Conservation (phyloP, 2,113 vertebrate species). For the Bothrops jararaca region DNA sequence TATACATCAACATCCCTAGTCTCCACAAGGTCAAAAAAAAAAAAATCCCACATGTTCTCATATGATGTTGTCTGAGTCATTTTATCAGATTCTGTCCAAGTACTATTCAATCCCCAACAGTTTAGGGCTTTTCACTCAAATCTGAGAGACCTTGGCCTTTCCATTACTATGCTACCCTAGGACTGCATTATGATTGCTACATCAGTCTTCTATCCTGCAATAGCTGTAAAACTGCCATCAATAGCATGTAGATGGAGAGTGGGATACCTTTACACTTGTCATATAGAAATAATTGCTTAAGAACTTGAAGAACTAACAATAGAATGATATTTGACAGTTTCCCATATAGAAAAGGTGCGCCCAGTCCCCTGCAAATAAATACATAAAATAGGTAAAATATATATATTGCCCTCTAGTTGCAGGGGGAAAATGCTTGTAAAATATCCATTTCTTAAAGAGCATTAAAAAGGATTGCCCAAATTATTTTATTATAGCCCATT, state of each 20-base stretch:
- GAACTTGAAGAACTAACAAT: neutral
- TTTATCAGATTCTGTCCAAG: neutral
- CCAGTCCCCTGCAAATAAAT: neutral
- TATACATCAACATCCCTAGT: neutral
- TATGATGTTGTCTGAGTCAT: neutral
- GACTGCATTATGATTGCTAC: neutral
- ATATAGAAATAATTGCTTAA: neutral
- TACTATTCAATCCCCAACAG: neutral
- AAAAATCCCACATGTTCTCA: neutral
- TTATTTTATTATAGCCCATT: neutral
- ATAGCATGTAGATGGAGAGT: neutral
- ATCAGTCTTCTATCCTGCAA: neutral
- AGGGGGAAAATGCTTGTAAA: constrained; percentile 11
- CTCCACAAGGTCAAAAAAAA: neutral
- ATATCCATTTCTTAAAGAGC: neutral
- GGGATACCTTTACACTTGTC: neutral
- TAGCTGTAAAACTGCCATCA: neutral
- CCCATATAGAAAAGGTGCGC: neutral
- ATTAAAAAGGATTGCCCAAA: neutral
- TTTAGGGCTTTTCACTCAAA: neutral
- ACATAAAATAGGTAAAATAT: neutral
- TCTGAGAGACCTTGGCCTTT: neutral
- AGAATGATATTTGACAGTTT: neutral
- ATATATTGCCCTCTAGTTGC: neutral
- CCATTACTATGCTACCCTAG: neutral